phyloP scores from a whole-genome alignment of 2,797 vertebrate genomes.

The Pempheris klunzingeri region DNA sequence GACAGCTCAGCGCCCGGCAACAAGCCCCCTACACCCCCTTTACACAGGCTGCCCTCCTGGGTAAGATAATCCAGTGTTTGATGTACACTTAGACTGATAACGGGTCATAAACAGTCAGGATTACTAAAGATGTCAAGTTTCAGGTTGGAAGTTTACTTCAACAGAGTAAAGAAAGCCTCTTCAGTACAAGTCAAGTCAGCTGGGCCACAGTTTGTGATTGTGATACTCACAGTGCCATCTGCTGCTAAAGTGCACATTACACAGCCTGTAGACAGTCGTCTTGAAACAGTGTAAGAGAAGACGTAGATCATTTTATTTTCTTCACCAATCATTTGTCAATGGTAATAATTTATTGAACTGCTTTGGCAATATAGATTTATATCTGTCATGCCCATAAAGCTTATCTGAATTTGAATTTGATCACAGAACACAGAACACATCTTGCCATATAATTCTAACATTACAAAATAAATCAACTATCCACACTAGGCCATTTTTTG shows the following conservation, averaged over 20 bases:
- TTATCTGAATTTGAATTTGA: too few species aligned
- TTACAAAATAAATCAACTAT: background rate
- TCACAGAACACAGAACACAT: too few species aligned
- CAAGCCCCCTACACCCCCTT: conserved; percentile 95
- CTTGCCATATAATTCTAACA: background rate
- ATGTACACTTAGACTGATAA: too few species aligned
- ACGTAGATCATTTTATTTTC: too few species aligned
- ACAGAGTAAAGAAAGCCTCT: background rate
- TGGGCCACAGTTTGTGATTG: background rate
- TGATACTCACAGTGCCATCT: background rate
- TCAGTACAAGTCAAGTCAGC: background rate
- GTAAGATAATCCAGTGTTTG: conserved; percentile 80
- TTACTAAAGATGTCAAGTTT: too few species aligned
- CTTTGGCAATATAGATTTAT: too few species aligned
- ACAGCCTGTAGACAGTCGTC: background rate
- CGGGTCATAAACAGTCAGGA: background rate
- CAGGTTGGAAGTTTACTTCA: too few species aligned
- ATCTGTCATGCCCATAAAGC: too few species aligned
- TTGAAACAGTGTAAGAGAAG: background rate
- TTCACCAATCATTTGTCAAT: too few species aligned
- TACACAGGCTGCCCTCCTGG: conserved; percentile 98
- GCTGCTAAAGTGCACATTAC: background rate
- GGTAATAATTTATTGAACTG: too few species aligned
- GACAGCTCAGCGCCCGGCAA: conserved; percentile 74
- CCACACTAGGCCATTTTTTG: background rate